phyloP scores from a whole-genome alignment of 64 coral and sea anemone genomes.

The Acropora tenuis region DNA sequence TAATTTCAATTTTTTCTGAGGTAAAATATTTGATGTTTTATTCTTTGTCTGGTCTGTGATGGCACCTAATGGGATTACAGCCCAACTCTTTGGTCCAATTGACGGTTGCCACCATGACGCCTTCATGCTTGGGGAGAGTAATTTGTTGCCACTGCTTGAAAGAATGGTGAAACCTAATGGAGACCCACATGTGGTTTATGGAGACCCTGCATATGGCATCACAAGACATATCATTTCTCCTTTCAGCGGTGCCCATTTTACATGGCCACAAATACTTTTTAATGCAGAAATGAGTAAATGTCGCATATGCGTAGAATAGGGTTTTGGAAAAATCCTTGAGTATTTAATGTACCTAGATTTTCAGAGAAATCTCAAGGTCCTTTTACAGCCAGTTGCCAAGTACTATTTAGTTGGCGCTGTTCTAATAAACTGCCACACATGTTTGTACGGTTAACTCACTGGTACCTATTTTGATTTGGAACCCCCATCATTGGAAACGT shows the following conservation, averaged over 20 bases:
- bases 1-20: constrained; percentile 20
- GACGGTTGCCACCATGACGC: constrained; percentile 44
- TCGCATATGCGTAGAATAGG: constrained; percentile 27
- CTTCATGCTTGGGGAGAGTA: constrained; percentile 49
- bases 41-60: constrained; percentile 54
- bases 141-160: constrained; percentile 18
- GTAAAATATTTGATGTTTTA: constrained; percentile 20
- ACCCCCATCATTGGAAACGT: constrained; percentile 27
- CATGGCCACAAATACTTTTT: constrained; percentile 22
- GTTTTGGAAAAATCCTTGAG: constrained; percentile 36
- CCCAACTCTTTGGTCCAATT: constrained; percentile 42
- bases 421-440: constrained; percentile 51
- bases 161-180: constrained; percentile 49
- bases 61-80: constrained; percentile 43
- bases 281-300: background rate
- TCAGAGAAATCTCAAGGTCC: constrained; percentile 34
- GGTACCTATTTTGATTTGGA: constrained; percentile 52
- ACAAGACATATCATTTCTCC: constrained; percentile 47
- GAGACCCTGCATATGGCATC: constrained; percentile 52
- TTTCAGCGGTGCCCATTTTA: constrained; percentile 34
- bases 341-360: constrained; percentile 38
- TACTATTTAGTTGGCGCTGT: constrained; percentile 48
- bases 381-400: constrained; percentile 35
- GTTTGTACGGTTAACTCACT: constrained; percentile 38
- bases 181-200: constrained; percentile 34